Evolutionary conservation across 92 coral and sea anemone species (phyloP), one percentile per base, ranked within the genome.

Genomic region (Epizoanthus illoricatus): DNA sequence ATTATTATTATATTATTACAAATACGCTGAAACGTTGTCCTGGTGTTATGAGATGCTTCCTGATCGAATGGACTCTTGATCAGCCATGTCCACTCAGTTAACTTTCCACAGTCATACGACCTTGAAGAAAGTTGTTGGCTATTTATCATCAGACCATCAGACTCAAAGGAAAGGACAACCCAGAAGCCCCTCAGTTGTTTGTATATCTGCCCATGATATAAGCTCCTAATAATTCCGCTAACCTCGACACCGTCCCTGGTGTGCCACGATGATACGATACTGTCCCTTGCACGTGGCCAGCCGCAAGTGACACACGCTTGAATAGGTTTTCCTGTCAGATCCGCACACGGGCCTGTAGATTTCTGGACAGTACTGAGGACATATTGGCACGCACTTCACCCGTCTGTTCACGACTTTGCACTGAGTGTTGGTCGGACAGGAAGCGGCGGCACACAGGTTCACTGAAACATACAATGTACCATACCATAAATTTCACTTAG

Each of bases 341-440:
- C 41, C 69, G 41, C 69, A 65, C 39, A 65, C 69, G 1, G 69
- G 69, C 36, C 40, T 65, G 69, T 65, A 24, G 12, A 65, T 65
- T 23, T 2, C 40, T 21, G 69, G 13, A 36, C 69, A 65, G 19
- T 5, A 9, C 40, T 5, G 33, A 3, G 40, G 41, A 20, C 69
- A 65, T 21, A n/a, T 6, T 8, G 28, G 68, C 10, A 64, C 68
- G 9, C 69, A 65, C 69, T 23, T 65, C 15, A 15, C 16, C 40
- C 69, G 69, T 65, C 69, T 10, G 7, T 65, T 65, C 69, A 65
- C 69, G 10, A 15, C 36, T 65, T 65, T 65, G 41, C 69, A 65
- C 13, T 65, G 33, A 4, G 5, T 23, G 40, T 65, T 65, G 20
- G 4, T 3, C 19, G 41, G 69, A 65, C 69, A 65, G 13, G 15